phyloP scores from a whole-genome alignment of 2,888 invertebrate genomes.

The Phlogophora meticulosa region DNA sequence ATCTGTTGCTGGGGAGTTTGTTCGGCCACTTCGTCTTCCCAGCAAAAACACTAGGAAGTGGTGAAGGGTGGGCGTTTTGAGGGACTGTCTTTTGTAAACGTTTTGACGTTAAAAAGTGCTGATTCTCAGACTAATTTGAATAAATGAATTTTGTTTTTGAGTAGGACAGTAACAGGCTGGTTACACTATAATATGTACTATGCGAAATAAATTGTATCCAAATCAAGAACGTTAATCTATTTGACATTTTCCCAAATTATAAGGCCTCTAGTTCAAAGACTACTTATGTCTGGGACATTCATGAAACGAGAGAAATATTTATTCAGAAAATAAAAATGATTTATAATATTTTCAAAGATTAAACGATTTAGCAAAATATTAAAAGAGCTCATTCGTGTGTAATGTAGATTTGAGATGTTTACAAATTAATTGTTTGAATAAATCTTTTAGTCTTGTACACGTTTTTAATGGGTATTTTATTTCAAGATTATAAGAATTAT shows the following conservation, averaged over 20 bases:
- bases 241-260: background rate
- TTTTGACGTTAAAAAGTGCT: too few species aligned
- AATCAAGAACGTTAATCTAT: too few species aligned
- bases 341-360: slow-evolving; percentile 8
- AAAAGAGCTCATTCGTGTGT: background rate
- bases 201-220: too few species aligned
- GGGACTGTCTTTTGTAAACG: too few species aligned
- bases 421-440: background rate
- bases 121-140: too few species aligned
- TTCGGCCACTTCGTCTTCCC: too few species aligned
- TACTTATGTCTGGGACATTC: background rate
- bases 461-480: background rate
- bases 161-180: too few species aligned
- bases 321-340: slow-evolving; percentile 6
- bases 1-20: too few species aligned
- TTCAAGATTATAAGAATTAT: background rate
- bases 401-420: background rate
- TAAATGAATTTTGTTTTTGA: too few species aligned
- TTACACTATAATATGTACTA: too few species aligned
- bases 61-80: too few species aligned
- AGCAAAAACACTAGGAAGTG: too few species aligned
- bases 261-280: background rate
- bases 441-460: slow-evolving; percentile 5
- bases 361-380: slow-evolving; percentile 2
- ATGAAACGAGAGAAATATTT: slow-evolving; percentile 3